Percentiles rank a stretch among this genome's conserved stretches.
These are phyloP conservation scores for Drosophila atripex DNA, from an alignment of 2,888 invertebrate genomes.

Conservation along the genomic window DNA sequence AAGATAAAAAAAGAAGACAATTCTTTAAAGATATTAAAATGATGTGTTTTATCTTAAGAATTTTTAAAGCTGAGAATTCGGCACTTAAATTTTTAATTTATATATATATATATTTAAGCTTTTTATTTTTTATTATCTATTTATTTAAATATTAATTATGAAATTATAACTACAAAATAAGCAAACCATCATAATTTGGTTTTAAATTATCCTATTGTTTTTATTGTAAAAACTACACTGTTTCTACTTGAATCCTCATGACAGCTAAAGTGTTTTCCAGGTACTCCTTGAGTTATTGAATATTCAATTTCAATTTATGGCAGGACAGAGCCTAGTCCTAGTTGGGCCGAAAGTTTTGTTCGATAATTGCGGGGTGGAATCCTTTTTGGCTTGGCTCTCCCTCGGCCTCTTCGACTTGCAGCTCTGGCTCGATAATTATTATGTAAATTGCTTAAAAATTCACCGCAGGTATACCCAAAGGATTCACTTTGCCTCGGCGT, in stretches of 20 bases:
- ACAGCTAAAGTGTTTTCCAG: slow-evolving; percentile 10
- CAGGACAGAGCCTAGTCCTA: slow-evolving; percentile 30
- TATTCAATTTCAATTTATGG: slow-evolving; percentile 42
- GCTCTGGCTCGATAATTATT: slow-evolving; percentile 74
- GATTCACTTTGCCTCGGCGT: slow-evolving; percentile 62
- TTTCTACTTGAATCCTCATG: neutral
- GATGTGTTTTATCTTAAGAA: too few relatives aligned
- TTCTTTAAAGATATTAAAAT: too few relatives aligned
- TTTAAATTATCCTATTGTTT: neutral
- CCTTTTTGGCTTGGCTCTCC: slow-evolving; percentile 17
- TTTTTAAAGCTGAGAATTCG: too few relatives aligned
- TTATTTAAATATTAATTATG: too few relatives aligned
- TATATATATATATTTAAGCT: too few relatives aligned
- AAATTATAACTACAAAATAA: too few relatives aligned
- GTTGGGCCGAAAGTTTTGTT: slow-evolving; percentile 38
- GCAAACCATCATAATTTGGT: too few relatives aligned
- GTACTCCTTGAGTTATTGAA: slow-evolving; percentile 17
- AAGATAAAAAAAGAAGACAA: too few relatives aligned
- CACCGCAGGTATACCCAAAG: slow-evolving; percentile 75
- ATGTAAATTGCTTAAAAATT: slow-evolving; percentile 79
- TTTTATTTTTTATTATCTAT: too few relatives aligned
- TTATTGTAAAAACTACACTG: slow-evolving; percentile 5
- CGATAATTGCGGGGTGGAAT: slow-evolving; percentile 36
- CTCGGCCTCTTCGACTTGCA: slow-evolving; percentile 22
- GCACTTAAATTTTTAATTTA: too few relatives aligned